Evolutionary conservation across 2,888 invertebrate genomes (phyloP).

Genomic region (Cosmopolites sordidus): DNA sequence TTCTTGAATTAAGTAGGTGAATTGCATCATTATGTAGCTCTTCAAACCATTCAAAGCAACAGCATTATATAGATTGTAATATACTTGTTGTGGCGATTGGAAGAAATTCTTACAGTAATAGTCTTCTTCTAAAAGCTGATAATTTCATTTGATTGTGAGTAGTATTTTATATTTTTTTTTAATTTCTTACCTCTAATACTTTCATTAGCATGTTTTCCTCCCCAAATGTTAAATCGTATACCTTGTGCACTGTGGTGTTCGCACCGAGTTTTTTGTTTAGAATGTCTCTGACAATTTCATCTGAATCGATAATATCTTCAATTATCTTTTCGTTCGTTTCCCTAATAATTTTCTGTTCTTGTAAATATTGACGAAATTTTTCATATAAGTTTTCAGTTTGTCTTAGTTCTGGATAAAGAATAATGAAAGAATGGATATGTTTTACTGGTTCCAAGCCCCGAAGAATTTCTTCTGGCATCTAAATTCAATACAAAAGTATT

Average conservation of each 20-base stretch:
- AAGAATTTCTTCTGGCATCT: constrained; percentile 31
- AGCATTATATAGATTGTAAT: constrained; percentile 72
- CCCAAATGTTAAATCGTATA: constrained; percentile 26
- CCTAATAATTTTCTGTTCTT: constrained; percentile 12
- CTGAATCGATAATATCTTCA: constrained; percentile 8
- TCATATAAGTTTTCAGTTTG: constrained; percentile 29
- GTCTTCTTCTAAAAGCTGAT: constrained; percentile 14
- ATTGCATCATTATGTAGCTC: constrained; percentile 76
- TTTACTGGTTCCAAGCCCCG: constrained; percentile 27
- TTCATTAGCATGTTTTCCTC: constrained; percentile 24
- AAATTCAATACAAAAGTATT: too few species aligned
- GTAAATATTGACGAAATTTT: constrained; percentile 29
- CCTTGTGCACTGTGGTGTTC: constrained; percentile 25
- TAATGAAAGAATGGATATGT: constrained; percentile 26
- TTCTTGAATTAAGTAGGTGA: constrained; percentile 29
- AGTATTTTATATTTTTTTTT: not conserved
- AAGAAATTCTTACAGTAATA: constrained; percentile 57
- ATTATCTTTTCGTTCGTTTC: constrained; percentile 6
- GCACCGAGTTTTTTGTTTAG: constrained; percentile 29
- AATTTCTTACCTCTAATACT: constrained; percentile 24
- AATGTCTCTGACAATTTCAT: constrained; percentile 29
- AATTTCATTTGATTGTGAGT: not conserved
- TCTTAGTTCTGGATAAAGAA: constrained; percentile 29
- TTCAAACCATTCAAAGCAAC: constrained; percentile 74
- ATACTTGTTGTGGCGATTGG: constrained; percentile 72